A percentile compares a stretch with the other conserved stretches of the same genome.
These are phyloP conservation scores for Apteryx owenii DNA, from an alignment of 2,113 vertebrate genomes.

Conservation along the genomic window DNA sequence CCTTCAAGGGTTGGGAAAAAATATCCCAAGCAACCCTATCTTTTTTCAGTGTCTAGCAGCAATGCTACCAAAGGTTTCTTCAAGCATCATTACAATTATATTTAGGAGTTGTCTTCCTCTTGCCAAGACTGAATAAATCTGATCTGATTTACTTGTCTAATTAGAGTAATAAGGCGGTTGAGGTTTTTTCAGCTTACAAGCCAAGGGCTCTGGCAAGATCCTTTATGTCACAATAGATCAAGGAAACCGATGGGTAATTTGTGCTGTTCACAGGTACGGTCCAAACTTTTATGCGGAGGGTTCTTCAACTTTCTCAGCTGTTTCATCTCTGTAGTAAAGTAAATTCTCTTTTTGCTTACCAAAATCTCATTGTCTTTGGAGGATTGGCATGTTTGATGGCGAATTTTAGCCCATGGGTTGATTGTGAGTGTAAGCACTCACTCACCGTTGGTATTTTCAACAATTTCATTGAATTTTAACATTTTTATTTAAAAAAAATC, in stretches of 20 bases:
- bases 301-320: neutral
- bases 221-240: neutral
- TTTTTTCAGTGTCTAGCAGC: neutral
- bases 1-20: neutral
- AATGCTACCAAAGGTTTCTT: neutral
- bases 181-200: neutral
- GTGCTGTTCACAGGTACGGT: neutral
- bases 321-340: neutral
- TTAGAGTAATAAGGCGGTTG: slow-evolving; percentile 27
- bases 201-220: slow-evolving; percentile 15
- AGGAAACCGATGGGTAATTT: slow-evolving; percentile 24
- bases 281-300: slow-evolving; percentile 3
- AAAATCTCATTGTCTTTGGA: neutral
- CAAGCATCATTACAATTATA: neutral
- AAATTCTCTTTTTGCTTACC: neutral
- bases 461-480: neutral
- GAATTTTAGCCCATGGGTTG: neutral
- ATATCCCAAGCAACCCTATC: neutral
- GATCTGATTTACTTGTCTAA: slow-evolving; percentile 37
- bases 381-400: neutral
- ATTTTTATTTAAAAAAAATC: neutral
- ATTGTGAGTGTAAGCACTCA: neutral
- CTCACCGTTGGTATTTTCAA: neutral
- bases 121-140: slow-evolving; percentile 35
- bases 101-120: slow-evolving; percentile 6